Evolutionary conservation across 2,113 vertebrate species (phyloP).

Genomic region (Ailurus styani): DNA sequence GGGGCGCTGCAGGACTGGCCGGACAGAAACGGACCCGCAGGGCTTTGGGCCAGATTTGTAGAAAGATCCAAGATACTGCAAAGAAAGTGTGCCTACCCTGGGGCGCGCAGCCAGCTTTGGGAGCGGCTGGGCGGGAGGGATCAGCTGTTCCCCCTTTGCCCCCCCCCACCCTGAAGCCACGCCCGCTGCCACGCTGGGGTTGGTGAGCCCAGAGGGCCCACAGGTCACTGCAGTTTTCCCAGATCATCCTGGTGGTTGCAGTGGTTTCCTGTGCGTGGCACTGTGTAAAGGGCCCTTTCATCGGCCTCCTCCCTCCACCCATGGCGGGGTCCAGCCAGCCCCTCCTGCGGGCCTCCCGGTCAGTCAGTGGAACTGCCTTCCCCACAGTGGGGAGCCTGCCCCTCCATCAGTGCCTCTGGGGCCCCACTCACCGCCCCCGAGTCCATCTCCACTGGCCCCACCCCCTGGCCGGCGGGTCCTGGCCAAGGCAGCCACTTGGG

Average conservation of each 20-base stretch:
- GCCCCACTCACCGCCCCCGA: not conserved
- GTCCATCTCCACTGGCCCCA: not conserved
- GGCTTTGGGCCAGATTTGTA: not conserved
- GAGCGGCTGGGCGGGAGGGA: not conserved
- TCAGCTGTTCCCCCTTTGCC: not conserved
- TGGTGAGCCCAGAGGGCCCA: not conserved
- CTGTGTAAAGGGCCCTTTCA: not conserved
- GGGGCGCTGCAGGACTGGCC: constrained; percentile 41
- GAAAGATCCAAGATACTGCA: not conserved
- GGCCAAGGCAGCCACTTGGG: not conserved
- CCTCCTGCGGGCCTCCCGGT: not conserved
- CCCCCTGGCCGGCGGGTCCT: not conserved
- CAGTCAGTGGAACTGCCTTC: not conserved
- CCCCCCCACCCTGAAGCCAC: not conserved
- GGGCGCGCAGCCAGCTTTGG: not conserved
- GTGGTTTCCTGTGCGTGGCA: not conserved
- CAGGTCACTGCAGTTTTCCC: not conserved
- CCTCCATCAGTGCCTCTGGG: not conserved
- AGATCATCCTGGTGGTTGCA: not conserved
- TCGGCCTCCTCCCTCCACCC: accelerated
- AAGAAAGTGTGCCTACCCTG: accelerated
- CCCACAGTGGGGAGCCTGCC: accelerated
- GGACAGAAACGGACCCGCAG: accelerated
- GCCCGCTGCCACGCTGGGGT: not conserved
- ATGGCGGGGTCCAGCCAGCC: not conserved